These are phyloP conservation scores for Tridacna gigas DNA, from an alignment of 2,888 invertebrate species.

Conservation along the genomic window DNA sequence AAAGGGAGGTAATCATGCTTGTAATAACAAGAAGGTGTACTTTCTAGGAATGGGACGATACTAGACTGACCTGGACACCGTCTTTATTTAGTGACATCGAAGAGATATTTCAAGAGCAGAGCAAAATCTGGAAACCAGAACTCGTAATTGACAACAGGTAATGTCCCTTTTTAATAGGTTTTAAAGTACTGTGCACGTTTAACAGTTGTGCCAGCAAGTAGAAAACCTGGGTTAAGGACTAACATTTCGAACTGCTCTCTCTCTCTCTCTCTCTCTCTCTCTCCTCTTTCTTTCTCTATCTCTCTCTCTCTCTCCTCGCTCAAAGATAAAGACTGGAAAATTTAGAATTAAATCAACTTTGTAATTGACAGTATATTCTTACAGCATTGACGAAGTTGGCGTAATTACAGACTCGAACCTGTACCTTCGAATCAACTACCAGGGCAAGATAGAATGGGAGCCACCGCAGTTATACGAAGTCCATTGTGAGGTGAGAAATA, in stretches of 20 bases:
- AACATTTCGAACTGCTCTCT: too few species aligned
- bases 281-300: too few species aligned
- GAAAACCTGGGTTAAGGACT: too few species aligned
- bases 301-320: too few species aligned
- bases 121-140: conserved; percentile 61
- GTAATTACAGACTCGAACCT: conserved; percentile 36
- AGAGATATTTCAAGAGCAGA: conserved; percentile 46
- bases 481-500: conserved; percentile 49
- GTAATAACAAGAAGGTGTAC: too few species aligned
- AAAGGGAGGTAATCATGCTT: too few species aligned
- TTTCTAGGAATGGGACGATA: conserved; percentile 59
- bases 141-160: conserved; percentile 58
- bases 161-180: neutral
- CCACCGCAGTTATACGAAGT: conserved; percentile 41
- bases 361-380: neutral
- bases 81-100: conserved; percentile 50
- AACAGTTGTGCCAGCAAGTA: too few species aligned
- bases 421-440: conserved; percentile 48
- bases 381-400: conserved; percentile 40
- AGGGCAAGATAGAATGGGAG: conserved; percentile 49
- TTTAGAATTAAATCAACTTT: too few species aligned
- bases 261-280: too few species aligned
- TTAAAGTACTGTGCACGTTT: too few species aligned
- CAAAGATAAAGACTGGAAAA: too few species aligned
- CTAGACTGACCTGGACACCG: conserved; percentile 45